Evolutionary conservation across 2,888 invertebrate species (phyloP), one percentile per base, ranked within the genome.

Genomic region (Aporophyla nigra): DNA sequence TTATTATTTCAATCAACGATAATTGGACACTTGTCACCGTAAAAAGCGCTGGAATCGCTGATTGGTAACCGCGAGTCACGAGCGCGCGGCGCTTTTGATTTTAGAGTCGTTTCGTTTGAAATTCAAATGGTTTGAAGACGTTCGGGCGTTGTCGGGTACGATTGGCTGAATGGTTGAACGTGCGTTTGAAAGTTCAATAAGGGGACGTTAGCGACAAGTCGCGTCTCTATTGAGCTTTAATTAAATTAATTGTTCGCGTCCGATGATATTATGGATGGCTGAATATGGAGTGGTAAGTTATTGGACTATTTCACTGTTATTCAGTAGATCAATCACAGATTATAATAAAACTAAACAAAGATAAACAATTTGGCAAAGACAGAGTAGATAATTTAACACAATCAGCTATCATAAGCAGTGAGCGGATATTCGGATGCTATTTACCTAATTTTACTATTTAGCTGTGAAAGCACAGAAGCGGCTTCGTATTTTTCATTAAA

Each of bases 1-100:
- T 95, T 95, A 95, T 95, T 95, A 95, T 94, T 95, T 94, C 95
- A 94, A 95, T 95, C 94, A 93, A 90, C 92, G 92, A 93, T 95
- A 95, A 95, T 95, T 95, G 95, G 95, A 94, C 93, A 94, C 92
- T 94, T 93, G 94, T 95, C 94, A 91, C 93, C 90, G 91, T 94
- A 93, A 94, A 94, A 94, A 94, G 93, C 91, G 88, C 88, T 88
- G 90, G 89, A 87, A 83, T 87, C 89, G 87, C 91, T 90, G 90
- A 88, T 90, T 89, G 90, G 91, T 90, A 86, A 86, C 89, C 86
- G 89, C 89, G 86, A 91, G 91, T 91, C 91, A 91, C 91, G 93
- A 90, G 84, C 89, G 84, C 83, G 92, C 93, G 93, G 92, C 74
- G 89, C 92, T 88, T 93, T 93, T 94, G 93, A 93, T 87, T 90